These are phyloP conservation scores for Dicroscelio sp. DNA, from an alignment of 2,888 invertebrate genomes.

Conservation along the genomic window DNA sequence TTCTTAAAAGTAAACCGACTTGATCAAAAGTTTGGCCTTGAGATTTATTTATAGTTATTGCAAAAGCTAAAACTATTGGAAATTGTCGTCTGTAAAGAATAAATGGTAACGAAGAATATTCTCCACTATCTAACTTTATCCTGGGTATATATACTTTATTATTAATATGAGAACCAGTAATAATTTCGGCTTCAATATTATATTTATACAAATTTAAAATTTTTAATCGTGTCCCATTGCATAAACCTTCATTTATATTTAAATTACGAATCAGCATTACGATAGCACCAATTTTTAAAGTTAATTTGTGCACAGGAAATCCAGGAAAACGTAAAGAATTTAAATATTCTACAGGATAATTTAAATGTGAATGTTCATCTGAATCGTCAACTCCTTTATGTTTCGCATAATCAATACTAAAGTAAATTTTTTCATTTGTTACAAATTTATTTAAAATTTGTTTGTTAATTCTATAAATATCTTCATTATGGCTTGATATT, in stretches of 20 bases:
- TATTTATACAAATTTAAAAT: too few relatives aligned
- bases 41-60: conserved; percentile 43
- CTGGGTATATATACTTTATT: too few relatives aligned
- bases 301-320: conserved; percentile 43
- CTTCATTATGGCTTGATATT: conserved; percentile 36
- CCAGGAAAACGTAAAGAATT: conserved; percentile 23
- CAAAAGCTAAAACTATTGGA: too few relatives aligned
- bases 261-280: conserved; percentile 34
- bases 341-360: conserved; percentile 38
- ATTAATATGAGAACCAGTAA: too few relatives aligned
- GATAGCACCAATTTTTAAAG: conserved; percentile 7
- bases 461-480: conserved; percentile 12
- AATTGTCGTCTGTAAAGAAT: too few relatives aligned
- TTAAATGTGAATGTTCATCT: neutral
- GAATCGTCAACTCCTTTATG: neutral
- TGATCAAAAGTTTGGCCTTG: conserved; percentile 32
- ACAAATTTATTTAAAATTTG: conserved; percentile 13
- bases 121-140: too few relatives aligned
- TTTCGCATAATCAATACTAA: conserved; percentile 27
- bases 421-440: neutral
- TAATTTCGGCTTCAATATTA: too few relatives aligned
- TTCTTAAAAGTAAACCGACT: neutral
- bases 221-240: too few relatives aligned
- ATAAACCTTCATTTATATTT: too few relatives aligned
- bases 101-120: too few relatives aligned